Base-by-base conservation (phyloP, 2,797 vertebrate species). In the Pseudochirops cupreus region DNA sequence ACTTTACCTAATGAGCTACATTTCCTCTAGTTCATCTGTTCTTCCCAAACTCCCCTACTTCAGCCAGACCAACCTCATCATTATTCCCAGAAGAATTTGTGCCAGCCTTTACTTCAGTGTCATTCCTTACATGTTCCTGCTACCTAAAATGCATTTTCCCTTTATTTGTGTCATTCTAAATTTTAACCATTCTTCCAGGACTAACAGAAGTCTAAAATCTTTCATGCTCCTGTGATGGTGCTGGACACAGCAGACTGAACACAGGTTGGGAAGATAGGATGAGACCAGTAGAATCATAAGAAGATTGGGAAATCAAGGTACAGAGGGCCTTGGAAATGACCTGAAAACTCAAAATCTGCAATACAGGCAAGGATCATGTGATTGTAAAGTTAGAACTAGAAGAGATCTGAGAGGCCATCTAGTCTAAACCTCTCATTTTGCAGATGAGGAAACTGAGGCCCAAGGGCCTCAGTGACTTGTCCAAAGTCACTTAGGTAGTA, bases 21-120 rank as follows among this genome's bases (percentile, higher is more conserved):
- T 67, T 67, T 67, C 62, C 62, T 67, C 1, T 62, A 33, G 62
- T 67, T 67, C 14, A 67, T n/a, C 14, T n/a, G 14, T n/a, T n/a
- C n/a, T n/a, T 33, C 0, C 33, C 74, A 39, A 54, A 7, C 46
- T 39, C 0, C 1, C 1, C 29, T 29, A n/a, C 54, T 33, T 6
- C 14, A 56, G 31, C 21, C 53, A 39, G 33, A 29, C 52, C 92
- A 39, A 50, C 16, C 62, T 62, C 56, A 52, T 89, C 93, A 50
- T 29, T 4, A 0, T 90, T 91, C n/a, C 62, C 39, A 53, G 54
- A 24, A 55, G 90, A 57, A 9, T 21, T 4, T 0, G 0, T 24
- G 29, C 57, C 58, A 62, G 33, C 18, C 93, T 56, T 24, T 39
- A 7, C 53, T 18, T 21, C 24, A 9, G 21, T 56, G 58, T 59